Evolutionary conservation across 2,888 invertebrate species (phyloP).

Genomic region (Drosophila melanosoma): DNA sequence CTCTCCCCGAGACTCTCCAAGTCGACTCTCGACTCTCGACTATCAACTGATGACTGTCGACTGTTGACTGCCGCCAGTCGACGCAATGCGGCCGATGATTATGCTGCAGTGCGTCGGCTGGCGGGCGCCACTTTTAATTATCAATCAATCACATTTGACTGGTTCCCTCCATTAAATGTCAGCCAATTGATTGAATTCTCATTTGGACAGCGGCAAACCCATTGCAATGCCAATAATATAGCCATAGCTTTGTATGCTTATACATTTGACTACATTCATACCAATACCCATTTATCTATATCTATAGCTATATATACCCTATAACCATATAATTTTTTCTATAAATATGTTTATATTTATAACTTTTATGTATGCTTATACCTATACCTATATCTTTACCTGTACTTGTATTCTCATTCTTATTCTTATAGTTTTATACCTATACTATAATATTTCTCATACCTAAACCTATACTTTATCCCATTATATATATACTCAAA

Average conservation of each 20-base stretch:
- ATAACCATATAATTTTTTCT: not conserved
- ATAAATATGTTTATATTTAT: no score
- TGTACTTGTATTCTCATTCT: not conserved
- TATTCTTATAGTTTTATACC: not conserved
- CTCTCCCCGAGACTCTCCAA: not conserved
- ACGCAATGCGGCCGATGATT: constrained; percentile 45
- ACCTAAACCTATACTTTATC: not conserved
- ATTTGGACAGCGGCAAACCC: constrained; percentile 45
- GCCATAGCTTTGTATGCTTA: not conserved
- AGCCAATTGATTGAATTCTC: constrained; percentile 74
- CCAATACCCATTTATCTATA: not conserved
- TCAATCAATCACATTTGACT: constrained; percentile 79
- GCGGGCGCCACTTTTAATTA: constrained; percentile 78
- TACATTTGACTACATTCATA: not conserved
- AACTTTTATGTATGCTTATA: not conserved
- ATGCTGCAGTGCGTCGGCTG: constrained; percentile 67
- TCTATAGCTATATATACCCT: not conserved
- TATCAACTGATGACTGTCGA: constrained; percentile 4
- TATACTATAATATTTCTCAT: not conserved
- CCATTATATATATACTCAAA: no score
- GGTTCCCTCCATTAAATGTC: constrained; percentile 77
- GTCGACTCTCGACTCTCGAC: constrained; percentile 11
- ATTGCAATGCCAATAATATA: constrained; percentile 4
- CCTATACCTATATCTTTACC: not conserved
- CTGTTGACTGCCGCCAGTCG: constrained; percentile 15